Base-by-base conservation (phyloP, 2,888 invertebrate species). In the Cephus pulcher region DNA sequence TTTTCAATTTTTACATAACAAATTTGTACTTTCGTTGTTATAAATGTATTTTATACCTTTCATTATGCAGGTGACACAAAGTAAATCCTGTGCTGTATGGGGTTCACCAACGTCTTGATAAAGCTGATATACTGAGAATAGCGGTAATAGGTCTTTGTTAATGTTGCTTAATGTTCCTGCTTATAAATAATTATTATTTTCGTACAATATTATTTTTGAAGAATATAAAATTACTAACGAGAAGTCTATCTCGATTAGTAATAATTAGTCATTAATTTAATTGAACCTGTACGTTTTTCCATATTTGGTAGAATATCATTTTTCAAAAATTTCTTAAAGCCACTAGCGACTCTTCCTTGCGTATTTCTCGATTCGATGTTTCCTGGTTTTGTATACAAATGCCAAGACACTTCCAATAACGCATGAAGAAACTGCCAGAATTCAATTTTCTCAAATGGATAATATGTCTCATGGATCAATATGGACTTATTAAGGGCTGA, bases 371-470 rank as follows among this genome's bases (percentile, higher is more conserved):
- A 86, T 3, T 89, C 90, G 11, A 92, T 91, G 56, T 92, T 82
- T 73, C 88, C 83, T 79, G 85, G 89, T 84, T 92, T 92, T 1
- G 92, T 90, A 84, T 93, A 93, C 33, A 94, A 83, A 82, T 90
- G 91, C 88, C 92, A 93, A 3, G 94, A 92, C 35, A 93, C 91
- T 69, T 93, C 92, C 80, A 95, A 90, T 15, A 95, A 83, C 68
- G 93, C 93, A 80, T 94, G 94, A 68, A 94, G 78, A 88, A 94
- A 94, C 88, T 95, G 95, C 94, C 94, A 95, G 85, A 93, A 94
- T 87, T 94, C 93, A 84, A 95, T 92, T 83, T 92, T 93, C 84
- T 94, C 94, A 85, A 94, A 94, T 0, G 95, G 95, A 84, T 93
- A 85, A 83, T 94, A 93, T 1, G 92, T 88, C 4, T 89, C 88